Percentiles rank a stretch among this genome's conserved stretches.
phyloP scores from a whole-genome alignment of 2,113 vertebrate species.

The Lepus europaeus region DNA sequence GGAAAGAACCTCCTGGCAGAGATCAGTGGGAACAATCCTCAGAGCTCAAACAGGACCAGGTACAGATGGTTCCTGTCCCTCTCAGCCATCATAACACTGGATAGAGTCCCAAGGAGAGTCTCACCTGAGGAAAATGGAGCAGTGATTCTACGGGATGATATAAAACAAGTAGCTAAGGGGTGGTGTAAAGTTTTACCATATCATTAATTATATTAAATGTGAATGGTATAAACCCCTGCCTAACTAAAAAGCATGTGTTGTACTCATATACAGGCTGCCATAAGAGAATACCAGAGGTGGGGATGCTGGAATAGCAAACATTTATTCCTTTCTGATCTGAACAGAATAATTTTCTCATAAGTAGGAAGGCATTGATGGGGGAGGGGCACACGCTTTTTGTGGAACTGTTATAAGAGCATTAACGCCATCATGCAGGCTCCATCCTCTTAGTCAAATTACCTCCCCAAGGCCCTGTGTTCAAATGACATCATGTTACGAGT shows the following conservation, averaged over 20 bases:
- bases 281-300: neutral
- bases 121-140: neutral
- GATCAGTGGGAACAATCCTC: neutral
- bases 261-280: neutral
- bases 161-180: neutral
- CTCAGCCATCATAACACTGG: neutral
- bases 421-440: neutral
- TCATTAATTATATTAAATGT: neutral
- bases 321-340: neutral
- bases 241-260: neutral
- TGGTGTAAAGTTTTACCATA: too few species aligned
- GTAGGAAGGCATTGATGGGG: neutral
- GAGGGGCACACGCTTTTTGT: neutral
- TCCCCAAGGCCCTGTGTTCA: neutral
- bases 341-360: too few species aligned
- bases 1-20: neutral
- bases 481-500: neutral
- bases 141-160: neutral
- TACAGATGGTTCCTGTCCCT: neutral
- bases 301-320: neutral
- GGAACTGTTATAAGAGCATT: neutral
- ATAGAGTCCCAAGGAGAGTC: neutral
- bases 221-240: neutral
- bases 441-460: too few species aligned
- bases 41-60: neutral